phyloP scores from a whole-genome alignment of 1,140 invertebrate species.

The Chironomus striatipennis region DNA sequence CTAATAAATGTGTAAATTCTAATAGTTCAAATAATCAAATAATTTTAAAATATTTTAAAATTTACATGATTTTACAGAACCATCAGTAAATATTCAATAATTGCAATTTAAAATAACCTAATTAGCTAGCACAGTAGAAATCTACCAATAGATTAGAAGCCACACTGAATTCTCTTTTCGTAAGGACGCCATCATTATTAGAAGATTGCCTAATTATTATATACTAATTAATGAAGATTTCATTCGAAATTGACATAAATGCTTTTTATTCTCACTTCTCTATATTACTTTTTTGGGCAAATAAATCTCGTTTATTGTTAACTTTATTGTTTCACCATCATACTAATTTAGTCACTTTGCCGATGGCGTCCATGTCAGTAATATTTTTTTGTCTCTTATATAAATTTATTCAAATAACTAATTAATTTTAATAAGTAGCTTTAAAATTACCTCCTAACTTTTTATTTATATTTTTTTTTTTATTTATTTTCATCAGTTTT shows the following conservation, averaged over 20 bases:
- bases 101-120: too few relatives aligned
- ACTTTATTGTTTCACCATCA: neutral
- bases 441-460: neutral
- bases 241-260: constrained; percentile 7
- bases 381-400: neutral
- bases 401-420: constrained; percentile 10
- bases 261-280: too few relatives aligned
- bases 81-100: too few relatives aligned
- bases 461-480: too few relatives aligned
- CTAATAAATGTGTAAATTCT: too few relatives aligned
- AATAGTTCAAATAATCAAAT: too few relatives aligned
- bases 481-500: too few relatives aligned
- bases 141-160: neutral
- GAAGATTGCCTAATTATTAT: neutral
- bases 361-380: neutral
- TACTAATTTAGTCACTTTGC: too few relatives aligned
- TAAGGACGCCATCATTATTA: neutral
- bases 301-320: neutral
- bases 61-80: too few relatives aligned
- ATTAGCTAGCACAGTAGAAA: too few relatives aligned
- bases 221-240: neutral
- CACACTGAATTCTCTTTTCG: neutral
- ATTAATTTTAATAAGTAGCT: neutral
- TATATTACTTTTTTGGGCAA: too few relatives aligned
- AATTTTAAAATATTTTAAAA: too few relatives aligned